phyloP scores from a whole-genome alignment of 2,888 invertebrate species.

The Scaeva pyrastri region DNA sequence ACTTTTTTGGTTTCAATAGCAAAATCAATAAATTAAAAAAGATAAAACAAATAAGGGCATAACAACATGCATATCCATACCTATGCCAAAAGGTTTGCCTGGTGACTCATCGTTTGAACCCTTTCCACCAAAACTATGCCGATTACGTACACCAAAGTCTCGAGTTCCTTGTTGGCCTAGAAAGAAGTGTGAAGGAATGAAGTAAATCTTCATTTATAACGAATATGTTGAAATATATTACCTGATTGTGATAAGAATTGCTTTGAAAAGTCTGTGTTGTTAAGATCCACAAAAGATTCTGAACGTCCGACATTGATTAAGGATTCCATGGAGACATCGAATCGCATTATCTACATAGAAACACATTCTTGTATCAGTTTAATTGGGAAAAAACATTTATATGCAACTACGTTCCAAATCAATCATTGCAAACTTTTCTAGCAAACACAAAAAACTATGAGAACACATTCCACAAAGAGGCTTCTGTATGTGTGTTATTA shows the following conservation, averaged over 20 bases:
- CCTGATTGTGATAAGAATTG: slow-evolving; percentile 81
- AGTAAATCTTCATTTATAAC: background rate
- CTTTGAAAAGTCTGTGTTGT: slow-evolving; percentile 86
- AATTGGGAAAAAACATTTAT: background rate
- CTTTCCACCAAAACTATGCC: slow-evolving; percentile 87
- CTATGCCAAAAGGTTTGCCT: slow-evolving; percentile 92
- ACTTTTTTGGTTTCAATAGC: slow-evolving; percentile 31
- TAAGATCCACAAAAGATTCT: slow-evolving; percentile 93
- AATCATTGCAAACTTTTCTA: slow-evolving; percentile 56
- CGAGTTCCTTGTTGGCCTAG: slow-evolving; percentile 79
- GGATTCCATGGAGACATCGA: slow-evolving; percentile 92
- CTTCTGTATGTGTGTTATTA: slow-evolving; percentile 14
- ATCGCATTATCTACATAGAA: slow-evolving; percentile 88
- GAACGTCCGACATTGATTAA: slow-evolving; percentile 90
- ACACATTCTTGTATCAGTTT: slow-evolving; percentile 6
- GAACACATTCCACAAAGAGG: slow-evolving; percentile 67
- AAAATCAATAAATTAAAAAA: slow-evolving; percentile 45
- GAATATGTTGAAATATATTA: slow-evolving; percentile 45
- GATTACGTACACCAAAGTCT: slow-evolving; percentile 81
- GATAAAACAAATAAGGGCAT: slow-evolving; percentile 12
- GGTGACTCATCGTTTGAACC: slow-evolving; percentile 85
- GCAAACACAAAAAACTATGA: slow-evolving; percentile 55
- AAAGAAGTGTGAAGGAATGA: slow-evolving; percentile 27
- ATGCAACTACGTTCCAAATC: slow-evolving; percentile 65
- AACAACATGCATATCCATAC: slow-evolving; percentile 85